phyloP scores from a whole-genome alignment of 1,140 invertebrate species.

The Dufourea novaeangliae region DNA sequence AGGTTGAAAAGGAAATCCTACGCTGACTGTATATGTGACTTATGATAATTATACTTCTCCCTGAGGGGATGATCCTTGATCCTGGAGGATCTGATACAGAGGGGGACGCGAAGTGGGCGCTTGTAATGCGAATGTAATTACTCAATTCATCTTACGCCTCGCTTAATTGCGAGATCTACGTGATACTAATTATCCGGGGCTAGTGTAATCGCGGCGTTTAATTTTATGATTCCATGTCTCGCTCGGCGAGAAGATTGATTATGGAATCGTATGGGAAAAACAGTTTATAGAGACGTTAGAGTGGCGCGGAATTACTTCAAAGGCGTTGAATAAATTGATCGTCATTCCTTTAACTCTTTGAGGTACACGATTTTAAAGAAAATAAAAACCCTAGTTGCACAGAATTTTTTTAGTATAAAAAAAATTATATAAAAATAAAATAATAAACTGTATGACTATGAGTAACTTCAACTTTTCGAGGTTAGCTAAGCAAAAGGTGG shows the following conservation, averaged over 20 bases:
- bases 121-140: slow-evolving; percentile 65
- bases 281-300: neutral
- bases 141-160: slow-evolving; percentile 57
- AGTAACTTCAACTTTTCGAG: too few species aligned
- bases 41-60: neutral
- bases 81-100: slow-evolving; percentile 8
- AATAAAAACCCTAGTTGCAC: too few species aligned
- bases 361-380: too few species aligned
- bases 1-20: too few species aligned
- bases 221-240: slow-evolving; percentile 54
- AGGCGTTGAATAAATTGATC: too few species aligned
- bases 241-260: slow-evolving; percentile 55
- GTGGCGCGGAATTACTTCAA: too few species aligned
- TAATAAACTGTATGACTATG: too few species aligned
- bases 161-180: slow-evolving; percentile 47
- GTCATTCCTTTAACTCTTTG: too few species aligned
- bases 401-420: too few species aligned
- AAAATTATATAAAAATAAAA: too few species aligned
- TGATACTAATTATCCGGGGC: slow-evolving; percentile 55
- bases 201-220: slow-evolving; percentile 49
- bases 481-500: too few species aligned
- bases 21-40: neutral
- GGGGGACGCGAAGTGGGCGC: neutral
- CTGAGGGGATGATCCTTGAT: slow-evolving; percentile 6
- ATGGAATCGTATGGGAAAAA: slow-evolving; percentile 6